phyloP scores from a whole-genome alignment of 2,113 vertebrate genomes.

The Seriola aureovittata region DNA sequence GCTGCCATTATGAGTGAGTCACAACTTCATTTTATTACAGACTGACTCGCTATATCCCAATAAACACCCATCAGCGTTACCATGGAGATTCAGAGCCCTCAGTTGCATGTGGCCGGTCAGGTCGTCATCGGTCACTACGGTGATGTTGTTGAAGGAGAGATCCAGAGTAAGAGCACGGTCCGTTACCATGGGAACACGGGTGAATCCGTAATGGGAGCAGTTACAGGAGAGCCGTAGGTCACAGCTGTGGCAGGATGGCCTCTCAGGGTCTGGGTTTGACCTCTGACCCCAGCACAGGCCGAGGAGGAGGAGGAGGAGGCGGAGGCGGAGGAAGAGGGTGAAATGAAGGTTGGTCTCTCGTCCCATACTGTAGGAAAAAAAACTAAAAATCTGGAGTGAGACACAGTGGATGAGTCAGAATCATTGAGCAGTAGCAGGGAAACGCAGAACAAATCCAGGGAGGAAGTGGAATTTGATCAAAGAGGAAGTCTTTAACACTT shows the following conservation, averaged over 20 bases:
- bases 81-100: conserved; percentile 47
- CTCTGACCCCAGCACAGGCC: conserved; percentile 10
- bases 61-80: conserved; percentile 22
- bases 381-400: too few relatives aligned
- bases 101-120: background rate
- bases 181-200: conserved; percentile 48
- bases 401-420: background rate
- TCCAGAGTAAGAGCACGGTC: conserved; percentile 46
- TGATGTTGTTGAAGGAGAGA: conserved; percentile 69
- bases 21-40: too few relatives aligned
- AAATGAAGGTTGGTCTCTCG: background rate
- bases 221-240: conserved; percentile 50
- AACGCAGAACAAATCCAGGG: background rate
- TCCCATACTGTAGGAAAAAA: conserved; percentile 34
- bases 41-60: background rate
- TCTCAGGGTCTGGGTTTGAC: background rate
- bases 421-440: background rate
- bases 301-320: conserved; percentile 27
- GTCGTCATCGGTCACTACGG: conserved; percentile 16
- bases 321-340: conserved; percentile 20
- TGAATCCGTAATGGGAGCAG: conserved; percentile 55
- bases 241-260: conserved; percentile 37
- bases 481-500: background rate
- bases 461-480: background rate
- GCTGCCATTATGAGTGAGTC: too few relatives aligned